Evolutionary conservation across 2,797 vertebrate genomes (phyloP).

Genomic region (Liasis olivaceus): DNA sequence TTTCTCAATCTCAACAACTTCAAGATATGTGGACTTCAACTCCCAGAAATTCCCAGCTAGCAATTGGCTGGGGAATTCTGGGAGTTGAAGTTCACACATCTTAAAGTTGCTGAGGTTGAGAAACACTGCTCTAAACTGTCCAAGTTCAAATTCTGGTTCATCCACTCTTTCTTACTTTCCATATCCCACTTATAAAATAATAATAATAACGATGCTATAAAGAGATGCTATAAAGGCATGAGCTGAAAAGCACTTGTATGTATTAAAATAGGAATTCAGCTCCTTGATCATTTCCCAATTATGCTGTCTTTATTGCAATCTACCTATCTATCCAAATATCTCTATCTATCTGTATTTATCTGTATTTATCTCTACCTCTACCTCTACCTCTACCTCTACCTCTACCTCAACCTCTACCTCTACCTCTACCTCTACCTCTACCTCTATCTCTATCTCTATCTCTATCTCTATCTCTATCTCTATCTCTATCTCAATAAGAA

Average conservation of each 20-base stretch:
- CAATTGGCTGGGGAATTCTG: too few species aligned
- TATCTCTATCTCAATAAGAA: conserved; percentile 51
- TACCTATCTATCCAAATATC: neutral
- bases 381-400: too few species aligned
- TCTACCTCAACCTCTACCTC: too few species aligned
- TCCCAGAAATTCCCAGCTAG: neutral
- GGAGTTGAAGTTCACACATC: too few species aligned
- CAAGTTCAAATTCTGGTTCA: neutral
- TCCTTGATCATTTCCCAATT: conserved; percentile 9
- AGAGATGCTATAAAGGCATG: neutral
- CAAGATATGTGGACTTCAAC: neutral
- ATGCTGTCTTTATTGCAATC: neutral
- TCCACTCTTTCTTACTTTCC: neutral
- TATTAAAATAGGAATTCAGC: neutral
- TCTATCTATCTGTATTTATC: too few species aligned
- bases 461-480: too few species aligned
- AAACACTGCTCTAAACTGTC: neutral
- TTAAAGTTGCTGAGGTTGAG: too few species aligned
- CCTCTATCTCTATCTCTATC: too few species aligned
- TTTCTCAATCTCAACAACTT: neutral
- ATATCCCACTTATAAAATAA: neutral
- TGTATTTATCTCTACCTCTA: too few species aligned
- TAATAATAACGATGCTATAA: neutral
- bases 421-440: too few species aligned
- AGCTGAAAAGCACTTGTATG: neutral